A percentile compares a stretch with the other conserved stretches of the same genome.
Evolutionary conservation across 2,888 invertebrate genomes (phyloP).

Genomic region (Idaea aversata): DNA sequence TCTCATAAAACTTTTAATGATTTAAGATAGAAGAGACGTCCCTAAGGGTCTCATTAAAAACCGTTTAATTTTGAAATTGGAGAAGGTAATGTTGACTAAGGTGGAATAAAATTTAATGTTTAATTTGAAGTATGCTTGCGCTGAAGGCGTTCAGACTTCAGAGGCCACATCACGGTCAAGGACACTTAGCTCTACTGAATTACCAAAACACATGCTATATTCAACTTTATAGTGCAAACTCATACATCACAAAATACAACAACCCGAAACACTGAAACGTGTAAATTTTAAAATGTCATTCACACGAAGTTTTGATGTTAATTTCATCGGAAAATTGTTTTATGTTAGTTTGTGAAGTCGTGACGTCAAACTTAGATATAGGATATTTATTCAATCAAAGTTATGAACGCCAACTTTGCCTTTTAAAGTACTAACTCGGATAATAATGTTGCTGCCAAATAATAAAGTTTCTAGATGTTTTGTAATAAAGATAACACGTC

Average conservation of each 20-base stretch:
- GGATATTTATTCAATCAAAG: not conserved
- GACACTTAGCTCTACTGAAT: constrained; percentile 44
- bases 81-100: constrained; percentile 9
- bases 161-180: constrained; percentile 45
- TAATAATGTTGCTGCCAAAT: constrained; percentile 9
- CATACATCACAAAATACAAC: not conserved
- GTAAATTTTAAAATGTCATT: not conserved
- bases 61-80: not conserved
- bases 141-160: constrained; percentile 23
- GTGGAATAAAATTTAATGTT: constrained; percentile 44
- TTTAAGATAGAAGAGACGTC: not conserved
- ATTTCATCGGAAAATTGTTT: not conserved
- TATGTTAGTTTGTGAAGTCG: not conserved
- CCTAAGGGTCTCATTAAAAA: not conserved
- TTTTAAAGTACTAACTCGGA: constrained; percentile 8
- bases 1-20: not conserved
- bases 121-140: constrained; percentile 39
- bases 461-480: constrained; percentile 9
- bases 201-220: constrained; percentile 21
- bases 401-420: not conserved
- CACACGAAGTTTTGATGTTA: not conserved
- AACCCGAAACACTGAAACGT: not conserved
- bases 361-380: not conserved
- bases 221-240: constrained; percentile 21
- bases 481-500: not conserved